A percentile compares a stretch with the other conserved stretches of the same genome.
Evolutionary conservation across 1,140 invertebrate genomes (phyloP).

Genomic region (Drosophila bocqueti): DNA sequence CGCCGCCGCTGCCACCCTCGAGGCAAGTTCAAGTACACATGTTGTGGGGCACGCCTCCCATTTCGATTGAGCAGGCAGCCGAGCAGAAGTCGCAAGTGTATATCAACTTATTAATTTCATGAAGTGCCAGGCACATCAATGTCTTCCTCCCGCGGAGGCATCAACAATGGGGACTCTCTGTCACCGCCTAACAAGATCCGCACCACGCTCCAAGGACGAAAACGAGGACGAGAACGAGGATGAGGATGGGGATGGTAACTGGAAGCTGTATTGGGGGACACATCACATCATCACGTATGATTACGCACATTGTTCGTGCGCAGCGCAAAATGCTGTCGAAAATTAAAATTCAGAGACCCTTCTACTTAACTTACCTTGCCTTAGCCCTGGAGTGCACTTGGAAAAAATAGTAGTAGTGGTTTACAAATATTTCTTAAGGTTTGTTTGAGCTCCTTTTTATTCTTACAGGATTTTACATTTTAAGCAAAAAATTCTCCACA

Average conservation of each 20-base stretch:
- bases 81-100: constrained; percentile 63
- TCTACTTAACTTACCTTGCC: constrained; percentile 81
- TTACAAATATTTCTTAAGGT: too few species aligned
- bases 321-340: constrained; percentile 81
- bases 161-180: constrained; percentile 52
- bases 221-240: constrained; percentile 16
- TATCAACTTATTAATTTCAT: constrained; percentile 85
- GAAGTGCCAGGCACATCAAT: constrained; percentile 80
- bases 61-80: constrained; percentile 27
- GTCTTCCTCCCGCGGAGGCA: constrained; percentile 74
- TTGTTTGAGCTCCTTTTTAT: too few species aligned
- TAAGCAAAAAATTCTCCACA: background rate
- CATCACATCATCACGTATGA: constrained; percentile 83
- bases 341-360: constrained; percentile 84
- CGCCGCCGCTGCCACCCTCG: constrained; percentile 20
- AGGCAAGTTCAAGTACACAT: constrained; percentile 42
- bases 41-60: constrained; percentile 36
- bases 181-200: constrained; percentile 42
- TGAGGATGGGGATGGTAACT: constrained; percentile 29
- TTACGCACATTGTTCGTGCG: constrained; percentile 84
- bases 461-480: too few species aligned
- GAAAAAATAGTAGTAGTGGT: background rate
- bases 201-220: constrained; percentile 33
- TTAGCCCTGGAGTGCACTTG: constrained; percentile 35
- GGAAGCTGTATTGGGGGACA: constrained; percentile 34